phyloP scores from a whole-genome alignment of 2,797 vertebrate species.

The Leptoclinus maculatus region DNA sequence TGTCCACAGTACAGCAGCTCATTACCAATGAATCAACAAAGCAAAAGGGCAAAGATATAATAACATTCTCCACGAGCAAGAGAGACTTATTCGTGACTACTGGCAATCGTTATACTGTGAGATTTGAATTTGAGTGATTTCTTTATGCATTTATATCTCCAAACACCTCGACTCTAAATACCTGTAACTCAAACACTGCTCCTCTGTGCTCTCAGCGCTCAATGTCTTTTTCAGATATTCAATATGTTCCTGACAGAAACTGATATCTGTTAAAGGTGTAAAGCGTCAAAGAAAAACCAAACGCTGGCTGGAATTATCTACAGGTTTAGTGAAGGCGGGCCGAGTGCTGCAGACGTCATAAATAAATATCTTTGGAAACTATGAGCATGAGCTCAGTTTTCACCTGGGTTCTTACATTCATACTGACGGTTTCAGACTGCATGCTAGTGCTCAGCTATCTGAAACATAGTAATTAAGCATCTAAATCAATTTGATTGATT shows the following conservation, averaged over 20 bases:
- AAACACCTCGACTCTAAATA: constrained; percentile 32
- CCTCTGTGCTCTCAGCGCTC: constrained; percentile 2
- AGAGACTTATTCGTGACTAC: constrained; percentile 18
- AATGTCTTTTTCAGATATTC: constrained; percentile 34
- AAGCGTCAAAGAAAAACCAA: constrained; percentile 29
- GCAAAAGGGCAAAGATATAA: constrained; percentile 52
- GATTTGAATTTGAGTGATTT: constrained; percentile 25
- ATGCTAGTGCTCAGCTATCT: constrained; percentile 14
- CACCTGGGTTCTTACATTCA: not conserved
- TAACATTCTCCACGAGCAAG: constrained; percentile 4
- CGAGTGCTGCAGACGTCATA: not conserved
- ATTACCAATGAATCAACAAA: constrained; percentile 61
- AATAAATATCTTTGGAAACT: constrained; percentile 12
- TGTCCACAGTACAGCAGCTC: constrained; percentile 54
- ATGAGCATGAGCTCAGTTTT: not conserved
- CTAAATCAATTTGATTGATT: constrained; percentile 44
- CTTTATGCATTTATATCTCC: constrained; percentile 23
- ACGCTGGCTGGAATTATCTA: constrained; percentile 33
- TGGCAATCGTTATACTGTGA: not conserved
- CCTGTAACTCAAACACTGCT: constrained; percentile 21
- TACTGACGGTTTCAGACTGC: not conserved
- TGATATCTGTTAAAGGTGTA: constrained; percentile 32
- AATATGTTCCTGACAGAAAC: constrained; percentile 24
- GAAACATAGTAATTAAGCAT: constrained; percentile 52
- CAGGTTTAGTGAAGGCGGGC: constrained; percentile 17